Conservation (phyloP, 92 coral and sea anemone genomes). For the Micromussa lordhowensis region DNA sequence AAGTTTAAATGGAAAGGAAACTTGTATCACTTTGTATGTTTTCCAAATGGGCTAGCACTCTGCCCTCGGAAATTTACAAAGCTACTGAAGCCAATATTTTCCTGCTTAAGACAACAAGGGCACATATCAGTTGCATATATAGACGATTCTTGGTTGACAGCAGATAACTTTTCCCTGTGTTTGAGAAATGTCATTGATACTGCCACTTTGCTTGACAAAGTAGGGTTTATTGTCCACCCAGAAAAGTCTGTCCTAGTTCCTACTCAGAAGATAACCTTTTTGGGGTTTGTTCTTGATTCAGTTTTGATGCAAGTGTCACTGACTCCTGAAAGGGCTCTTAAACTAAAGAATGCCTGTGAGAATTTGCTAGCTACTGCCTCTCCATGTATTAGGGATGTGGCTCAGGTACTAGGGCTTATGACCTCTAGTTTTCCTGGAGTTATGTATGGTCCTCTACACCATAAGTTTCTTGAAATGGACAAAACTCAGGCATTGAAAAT, state of each 20-base stretch:
- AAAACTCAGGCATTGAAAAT: constrained; percentile 58
- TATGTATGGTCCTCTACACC: constrained; percentile 70
- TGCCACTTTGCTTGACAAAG: no score
- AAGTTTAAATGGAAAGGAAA: constrained; percentile 28
- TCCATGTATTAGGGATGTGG: constrained; percentile 50
- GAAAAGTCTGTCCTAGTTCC: constrained; percentile 57
- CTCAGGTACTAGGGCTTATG: constrained; percentile 49
- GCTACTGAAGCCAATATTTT: constrained; percentile 20
- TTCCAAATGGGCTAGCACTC: constrained; percentile 36
- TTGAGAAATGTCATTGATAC: no score
- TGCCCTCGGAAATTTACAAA: constrained; percentile 43
- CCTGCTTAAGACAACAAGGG: constrained; percentile 34
- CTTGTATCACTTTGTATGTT: constrained; percentile 20
- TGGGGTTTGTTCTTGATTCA: constrained; percentile 63
- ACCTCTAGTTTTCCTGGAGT: no score
- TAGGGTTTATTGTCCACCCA: constrained; percentile 60
- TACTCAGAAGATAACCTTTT: constrained; percentile 34
- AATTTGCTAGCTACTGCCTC: constrained; percentile 8
- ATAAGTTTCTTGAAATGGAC: constrained; percentile 60
- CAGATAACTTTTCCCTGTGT: no score
- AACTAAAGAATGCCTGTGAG: constrained; percentile 45
- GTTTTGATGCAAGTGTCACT: constrained; percentile 33
- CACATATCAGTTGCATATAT: no score
- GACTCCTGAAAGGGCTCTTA: constrained; percentile 42
- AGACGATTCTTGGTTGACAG: no score